Evolutionary conservation across 1,140 invertebrate genomes (phyloP).

Genomic region (Rhyacophila brunnea): DNA sequence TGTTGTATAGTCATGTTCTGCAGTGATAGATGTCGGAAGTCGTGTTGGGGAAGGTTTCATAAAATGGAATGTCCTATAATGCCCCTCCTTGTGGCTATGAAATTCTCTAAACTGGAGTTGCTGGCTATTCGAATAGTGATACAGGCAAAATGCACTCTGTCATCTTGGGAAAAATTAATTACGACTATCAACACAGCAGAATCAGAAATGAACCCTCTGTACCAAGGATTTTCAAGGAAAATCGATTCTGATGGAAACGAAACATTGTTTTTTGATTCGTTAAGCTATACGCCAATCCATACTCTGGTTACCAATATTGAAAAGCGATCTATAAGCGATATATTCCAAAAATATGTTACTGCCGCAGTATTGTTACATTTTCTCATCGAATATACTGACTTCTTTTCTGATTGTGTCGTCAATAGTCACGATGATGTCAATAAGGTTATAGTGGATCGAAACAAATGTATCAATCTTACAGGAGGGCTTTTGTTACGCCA

Average conservation of each 20-base stretch:
- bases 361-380: constrained; percentile 68
- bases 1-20: constrained; percentile 73
- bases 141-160: constrained; percentile 54
- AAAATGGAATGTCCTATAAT: constrained; percentile 73
- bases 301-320: constrained; percentile 71
- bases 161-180: constrained; percentile 48
- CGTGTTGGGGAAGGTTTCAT: constrained; percentile 66
- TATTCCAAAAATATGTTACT: constrained; percentile 71
- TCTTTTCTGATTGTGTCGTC: constrained; percentile 52
- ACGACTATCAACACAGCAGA: constrained; percentile 48
- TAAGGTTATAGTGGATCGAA: constrained; percentile 43
- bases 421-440: constrained; percentile 41
- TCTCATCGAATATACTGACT: constrained; percentile 60
- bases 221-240: constrained; percentile 49
- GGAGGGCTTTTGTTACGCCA: constrained; percentile 70
- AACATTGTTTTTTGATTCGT: constrained; percentile 55
- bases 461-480: constrained; percentile 12
- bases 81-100: constrained; percentile 55
- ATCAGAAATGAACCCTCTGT: constrained; percentile 37
- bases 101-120: constrained; percentile 63
- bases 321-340: constrained; percentile 65
- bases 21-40: constrained; percentile 61
- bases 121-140: constrained; percentile 65
- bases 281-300: constrained; percentile 64
- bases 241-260: constrained; percentile 33